Base-by-base conservation (phyloP, 2,888 invertebrate genomes). In the Harpalus rufipes region DNA sequence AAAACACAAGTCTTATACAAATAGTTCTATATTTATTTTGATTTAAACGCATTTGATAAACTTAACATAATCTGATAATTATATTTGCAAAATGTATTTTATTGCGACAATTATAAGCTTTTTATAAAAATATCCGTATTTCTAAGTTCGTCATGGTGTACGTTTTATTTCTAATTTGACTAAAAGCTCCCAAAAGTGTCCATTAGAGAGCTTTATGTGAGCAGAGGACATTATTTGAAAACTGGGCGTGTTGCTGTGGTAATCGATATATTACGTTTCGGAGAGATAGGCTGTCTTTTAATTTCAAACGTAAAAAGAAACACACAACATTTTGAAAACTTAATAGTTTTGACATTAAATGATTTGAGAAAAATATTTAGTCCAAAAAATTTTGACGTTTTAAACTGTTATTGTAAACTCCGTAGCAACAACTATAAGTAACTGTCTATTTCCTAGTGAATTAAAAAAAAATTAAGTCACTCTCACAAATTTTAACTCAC, bases 1-100 rank as follows among this genome's bases (percentile, higher is more conserved):
- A 63, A 63, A 63, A 0, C 25, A 63, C 72, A 72, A 72, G 14
- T 72, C 32, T 72, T 72, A 10, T 72, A 41, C 72, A 21, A 39
- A 41, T 18, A 21, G 18, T 18, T 39, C 39, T 68, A 39, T 32
- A 72, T 39, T 72, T 51, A 51, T 12, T 51, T 51, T 51, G 44
- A 51, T 51, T 10, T 10, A 10, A 3, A 12, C 0, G 8, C 44
- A 2, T 44, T 44, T 44, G 44, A 44, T 5, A 44, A 44, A 44
- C 8, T 44, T 10, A 4, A 12, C 44, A 12, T 51, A 10, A 51
- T 12, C 10, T 12, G 5, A 51, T 51, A 51, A 51, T 8, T 51
- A 12, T 8, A 10, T 51, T 51, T 51, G 44, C 10, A 10, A 51
- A 32, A 32, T 32, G 32, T 5, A 32, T 6, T 32, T 32, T 51